A percentile compares a stretch with the other conserved stretches of the same genome.
Evolutionary conservation across 2,888 invertebrate genomes (phyloP).

Genomic region (Nudaria mundana): DNA sequence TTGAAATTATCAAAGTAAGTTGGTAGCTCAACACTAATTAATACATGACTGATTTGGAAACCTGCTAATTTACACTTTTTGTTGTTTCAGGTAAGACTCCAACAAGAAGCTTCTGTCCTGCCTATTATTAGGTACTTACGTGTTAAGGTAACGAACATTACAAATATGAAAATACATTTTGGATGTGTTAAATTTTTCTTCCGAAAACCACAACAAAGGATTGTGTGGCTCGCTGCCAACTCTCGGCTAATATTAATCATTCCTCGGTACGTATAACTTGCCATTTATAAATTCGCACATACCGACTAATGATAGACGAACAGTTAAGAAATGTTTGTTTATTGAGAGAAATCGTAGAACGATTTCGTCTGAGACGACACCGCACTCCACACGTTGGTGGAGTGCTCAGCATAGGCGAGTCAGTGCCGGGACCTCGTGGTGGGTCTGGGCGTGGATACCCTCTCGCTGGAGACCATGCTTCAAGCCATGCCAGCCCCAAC

Average conservation of each 20-base stretch:
- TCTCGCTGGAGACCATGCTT: no score
- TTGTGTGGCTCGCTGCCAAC: conserved; percentile 59
- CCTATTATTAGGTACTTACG: no score
- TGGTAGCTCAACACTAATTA: conserved; percentile 8
- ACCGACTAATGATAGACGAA: conserved; percentile 39
- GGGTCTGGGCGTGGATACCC: no score
- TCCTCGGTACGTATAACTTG: conserved; percentile 48
- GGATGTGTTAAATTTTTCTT: conserved; percentile 41
- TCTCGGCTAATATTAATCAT: conserved; percentile 62
- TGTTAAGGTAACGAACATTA: no score
- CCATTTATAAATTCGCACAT: conserved; percentile 54
- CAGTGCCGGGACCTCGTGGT: no score
- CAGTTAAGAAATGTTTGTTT: conserved; percentile 33
- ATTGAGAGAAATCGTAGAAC: conserved; percentile 23
- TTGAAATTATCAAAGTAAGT: not conserved
- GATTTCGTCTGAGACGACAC: no score
- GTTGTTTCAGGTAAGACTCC: conserved; percentile 58
- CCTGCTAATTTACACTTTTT: conserved; percentile 16
- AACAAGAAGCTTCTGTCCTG: not conserved
- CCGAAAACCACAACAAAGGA: conserved; percentile 55
- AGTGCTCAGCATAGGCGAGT: no score
- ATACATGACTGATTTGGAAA: not conserved
- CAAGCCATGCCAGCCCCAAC: no score
- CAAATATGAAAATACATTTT: conserved; percentile 24
- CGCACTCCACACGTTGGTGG: no score